phyloP scores from a whole-genome alignment of 2,888 invertebrate genomes.

The Ophion costatus region DNA sequence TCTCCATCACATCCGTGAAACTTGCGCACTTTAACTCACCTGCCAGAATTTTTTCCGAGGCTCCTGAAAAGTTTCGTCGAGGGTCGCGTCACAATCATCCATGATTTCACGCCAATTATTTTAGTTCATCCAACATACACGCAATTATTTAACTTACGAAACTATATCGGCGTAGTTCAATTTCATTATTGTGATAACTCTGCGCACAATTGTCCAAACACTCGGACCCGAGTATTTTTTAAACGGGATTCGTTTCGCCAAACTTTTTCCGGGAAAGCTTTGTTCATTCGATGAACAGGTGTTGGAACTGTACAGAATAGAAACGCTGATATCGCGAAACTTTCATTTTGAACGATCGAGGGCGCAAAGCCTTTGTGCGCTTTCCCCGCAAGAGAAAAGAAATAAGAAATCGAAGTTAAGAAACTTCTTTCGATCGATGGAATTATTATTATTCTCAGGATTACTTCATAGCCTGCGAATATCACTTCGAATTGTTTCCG shows the following conservation, averaged over 20 bases:
- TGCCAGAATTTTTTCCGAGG: slow-evolving; percentile 80
- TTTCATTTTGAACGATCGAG: not conserved
- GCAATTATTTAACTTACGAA: not conserved
- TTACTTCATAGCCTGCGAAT: not conserved
- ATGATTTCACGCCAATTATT: slow-evolving; percentile 67
- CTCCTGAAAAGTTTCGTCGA: slow-evolving; percentile 78
- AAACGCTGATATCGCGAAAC: not conserved
- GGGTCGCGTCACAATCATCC: slow-evolving; percentile 74
- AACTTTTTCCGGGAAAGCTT: slow-evolving; percentile 5
- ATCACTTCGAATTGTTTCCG: not conserved
- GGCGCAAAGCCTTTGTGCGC: not conserved
- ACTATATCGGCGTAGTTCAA: not conserved
- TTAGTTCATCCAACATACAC: not conserved
- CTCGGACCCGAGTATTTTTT: not conserved
- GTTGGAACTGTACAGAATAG: slow-evolving; percentile 4
- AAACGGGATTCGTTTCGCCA: not conserved
- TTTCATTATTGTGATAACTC: slow-evolving; percentile 10
- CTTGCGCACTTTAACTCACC: slow-evolving; percentile 69
- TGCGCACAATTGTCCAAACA: not conserved
- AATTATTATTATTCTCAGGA: not conserved
- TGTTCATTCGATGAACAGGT: slow-evolving; percentile 37
- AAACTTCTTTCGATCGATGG: not conserved
- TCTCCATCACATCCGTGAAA: not conserved
- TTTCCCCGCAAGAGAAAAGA: not conserved
- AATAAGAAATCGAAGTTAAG: not conserved